Conservation (phyloP, 2,888 invertebrate species). For the Tenthredo scrophulariae region DNA sequence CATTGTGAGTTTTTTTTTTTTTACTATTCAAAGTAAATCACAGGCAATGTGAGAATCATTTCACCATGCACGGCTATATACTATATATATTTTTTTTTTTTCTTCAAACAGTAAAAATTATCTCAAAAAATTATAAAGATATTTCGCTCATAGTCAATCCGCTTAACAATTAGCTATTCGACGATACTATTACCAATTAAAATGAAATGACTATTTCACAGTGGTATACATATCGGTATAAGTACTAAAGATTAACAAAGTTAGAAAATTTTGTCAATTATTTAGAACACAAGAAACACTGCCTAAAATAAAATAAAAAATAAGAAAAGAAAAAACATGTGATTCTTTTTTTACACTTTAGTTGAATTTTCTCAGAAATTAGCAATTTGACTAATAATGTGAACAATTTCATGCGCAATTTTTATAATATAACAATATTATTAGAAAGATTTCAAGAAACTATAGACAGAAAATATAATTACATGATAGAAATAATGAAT, state of each 20-base stretch:
- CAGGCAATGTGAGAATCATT: constrained; percentile 28
- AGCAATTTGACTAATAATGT: background rate
- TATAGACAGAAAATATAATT: background rate
- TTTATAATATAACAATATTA: constrained; percentile 20
- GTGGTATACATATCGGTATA: constrained; percentile 6
- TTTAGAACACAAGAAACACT: background rate
- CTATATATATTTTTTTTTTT: background rate
- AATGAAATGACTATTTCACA: constrained; percentile 29
- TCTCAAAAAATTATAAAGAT: background rate
- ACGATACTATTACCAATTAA: background rate
- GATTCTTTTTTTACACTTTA: background rate
- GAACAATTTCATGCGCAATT: background rate
- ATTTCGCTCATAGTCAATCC: background rate
- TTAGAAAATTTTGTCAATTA: background rate
- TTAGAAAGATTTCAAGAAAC: background rate
- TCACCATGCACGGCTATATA: background rate
- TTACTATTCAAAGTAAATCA: constrained; percentile 42
- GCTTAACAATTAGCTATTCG: constrained; percentile 33
- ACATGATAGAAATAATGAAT: background rate
- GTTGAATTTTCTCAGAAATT: background rate
- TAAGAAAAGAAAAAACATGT: background rate
- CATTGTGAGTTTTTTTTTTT: background rate
- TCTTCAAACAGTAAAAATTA: background rate
- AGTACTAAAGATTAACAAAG: constrained; percentile 15
- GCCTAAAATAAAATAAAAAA: too few species aligned